Percentiles rank a stretch among this genome's conserved stretches.
Evolutionary conservation across 2,888 invertebrate genomes (phyloP).

Genomic region (Volucella inanis): DNA sequence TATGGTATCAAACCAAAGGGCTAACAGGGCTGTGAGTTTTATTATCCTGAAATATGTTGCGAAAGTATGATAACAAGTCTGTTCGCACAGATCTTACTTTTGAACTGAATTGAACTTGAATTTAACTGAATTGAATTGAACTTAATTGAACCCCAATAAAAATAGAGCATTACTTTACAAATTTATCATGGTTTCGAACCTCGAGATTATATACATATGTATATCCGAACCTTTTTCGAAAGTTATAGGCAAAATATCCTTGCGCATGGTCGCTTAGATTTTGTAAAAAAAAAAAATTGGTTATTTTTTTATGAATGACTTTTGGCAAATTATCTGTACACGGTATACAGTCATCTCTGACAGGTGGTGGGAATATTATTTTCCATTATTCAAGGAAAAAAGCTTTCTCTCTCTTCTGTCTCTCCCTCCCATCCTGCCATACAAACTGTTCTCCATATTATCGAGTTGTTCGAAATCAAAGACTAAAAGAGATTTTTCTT

Average conservation of each 20-base stretch:
- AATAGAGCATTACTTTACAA: no score
- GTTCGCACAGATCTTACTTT: no score
- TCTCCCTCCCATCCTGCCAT: conserved; percentile 51
- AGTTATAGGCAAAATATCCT: neutral
- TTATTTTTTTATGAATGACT: conserved; percentile 71
- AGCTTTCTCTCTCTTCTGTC: conserved; percentile 41
- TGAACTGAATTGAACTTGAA: no score
- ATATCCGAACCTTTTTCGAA: neutral
- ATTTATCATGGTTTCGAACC: neutral
- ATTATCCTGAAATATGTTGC: no score
- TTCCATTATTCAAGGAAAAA: conserved; percentile 57
- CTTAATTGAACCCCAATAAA: no score
- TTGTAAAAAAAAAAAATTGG: conserved; percentile 31
- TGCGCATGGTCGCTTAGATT: conserved; percentile 49
- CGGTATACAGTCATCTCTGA: conserved; percentile 63
- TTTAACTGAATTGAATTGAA: no score
- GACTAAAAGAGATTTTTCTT: conserved; percentile 63
- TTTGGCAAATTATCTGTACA: conserved; percentile 60
- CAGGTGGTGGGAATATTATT: conserved; percentile 71
- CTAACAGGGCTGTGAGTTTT: no score
- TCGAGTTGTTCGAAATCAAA: conserved; percentile 71
- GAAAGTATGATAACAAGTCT: no score
- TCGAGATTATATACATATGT: no score
- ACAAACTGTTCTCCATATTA: conserved; percentile 66
- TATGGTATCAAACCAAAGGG: no score